A percentile compares a stretch with the other conserved stretches of the same genome.
phyloP scores from a whole-genome alignment of 2,113 vertebrate genomes.

The Xyliphius kryptos region DNA sequence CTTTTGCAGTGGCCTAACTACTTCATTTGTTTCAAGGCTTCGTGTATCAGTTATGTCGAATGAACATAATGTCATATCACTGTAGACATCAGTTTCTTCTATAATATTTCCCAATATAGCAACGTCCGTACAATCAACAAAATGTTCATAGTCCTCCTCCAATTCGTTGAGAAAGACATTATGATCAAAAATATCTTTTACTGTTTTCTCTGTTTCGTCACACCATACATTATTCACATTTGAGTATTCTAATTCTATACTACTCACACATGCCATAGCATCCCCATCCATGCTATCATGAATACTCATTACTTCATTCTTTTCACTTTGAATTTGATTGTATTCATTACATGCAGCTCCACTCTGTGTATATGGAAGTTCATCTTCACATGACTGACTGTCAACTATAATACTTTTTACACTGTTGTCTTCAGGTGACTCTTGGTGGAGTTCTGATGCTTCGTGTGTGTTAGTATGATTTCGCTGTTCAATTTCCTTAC shows the following conservation, averaged over 20 bases:
- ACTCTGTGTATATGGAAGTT: no score
- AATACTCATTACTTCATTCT: slow-evolving; percentile 43
- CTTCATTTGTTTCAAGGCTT: not conserved
- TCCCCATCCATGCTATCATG: slow-evolving; percentile 51
- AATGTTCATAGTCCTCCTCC: no score
- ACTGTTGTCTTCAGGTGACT: not conserved
- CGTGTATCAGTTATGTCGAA: no score
- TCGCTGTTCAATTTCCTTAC: not conserved
- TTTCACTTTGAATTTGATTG: not conserved
- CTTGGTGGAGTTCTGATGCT: not conserved
- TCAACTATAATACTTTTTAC: not conserved
- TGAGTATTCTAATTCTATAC: not conserved
- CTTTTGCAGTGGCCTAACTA: not conserved
- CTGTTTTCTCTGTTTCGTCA: slow-evolving; percentile 4
- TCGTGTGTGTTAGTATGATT: not conserved
- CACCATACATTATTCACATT: not conserved
- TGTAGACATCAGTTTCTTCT: no score
- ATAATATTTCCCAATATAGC: no score
- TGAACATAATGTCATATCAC: no score
- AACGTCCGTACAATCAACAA: no score
- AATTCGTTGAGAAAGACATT: no score
- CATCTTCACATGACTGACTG: not conserved
- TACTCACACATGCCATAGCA: not conserved
- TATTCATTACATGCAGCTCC: no score
- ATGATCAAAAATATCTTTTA: no score